These are phyloP conservation scores for Catamblyrhynchus diadema DNA, from an alignment of 2,797 vertebrate species.

Conservation along the genomic window DNA sequence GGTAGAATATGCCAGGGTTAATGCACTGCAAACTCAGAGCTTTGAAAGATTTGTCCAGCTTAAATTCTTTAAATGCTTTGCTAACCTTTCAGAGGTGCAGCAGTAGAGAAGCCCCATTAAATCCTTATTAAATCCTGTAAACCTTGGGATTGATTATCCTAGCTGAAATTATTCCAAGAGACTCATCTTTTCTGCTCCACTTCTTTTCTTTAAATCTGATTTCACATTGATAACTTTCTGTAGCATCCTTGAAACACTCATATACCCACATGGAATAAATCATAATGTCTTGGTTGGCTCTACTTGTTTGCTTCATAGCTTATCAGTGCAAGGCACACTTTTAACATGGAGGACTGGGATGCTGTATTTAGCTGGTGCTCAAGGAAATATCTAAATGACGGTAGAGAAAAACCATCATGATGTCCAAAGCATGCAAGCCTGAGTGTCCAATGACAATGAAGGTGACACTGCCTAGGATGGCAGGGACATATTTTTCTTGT, in stretches of 20 bases:
- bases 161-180: background rate
- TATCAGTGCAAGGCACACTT: background rate
- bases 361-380: background rate
- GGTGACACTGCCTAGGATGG: background rate
- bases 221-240: background rate
- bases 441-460: background rate
- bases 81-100: background rate
- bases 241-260: background rate
- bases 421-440: background rate
- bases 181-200: background rate
- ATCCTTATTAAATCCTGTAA: slow-evolving; percentile 32
- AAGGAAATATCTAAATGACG: background rate
- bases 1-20: background rate
- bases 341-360: background rate
- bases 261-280: background rate
- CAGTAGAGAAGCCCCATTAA: background rate
- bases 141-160: background rate
- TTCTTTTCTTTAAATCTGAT: background rate
- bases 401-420: background rate
- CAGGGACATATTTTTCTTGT: background rate
- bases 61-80: slow-evolving; percentile 22
- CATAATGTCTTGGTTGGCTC: background rate
- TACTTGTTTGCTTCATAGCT: background rate
- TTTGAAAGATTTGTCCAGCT: slow-evolving; percentile 23
- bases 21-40: background rate